phyloP scores from a whole-genome alignment of 2,113 vertebrate genomes.

The Chamaetylas fuelleborni region DNA sequence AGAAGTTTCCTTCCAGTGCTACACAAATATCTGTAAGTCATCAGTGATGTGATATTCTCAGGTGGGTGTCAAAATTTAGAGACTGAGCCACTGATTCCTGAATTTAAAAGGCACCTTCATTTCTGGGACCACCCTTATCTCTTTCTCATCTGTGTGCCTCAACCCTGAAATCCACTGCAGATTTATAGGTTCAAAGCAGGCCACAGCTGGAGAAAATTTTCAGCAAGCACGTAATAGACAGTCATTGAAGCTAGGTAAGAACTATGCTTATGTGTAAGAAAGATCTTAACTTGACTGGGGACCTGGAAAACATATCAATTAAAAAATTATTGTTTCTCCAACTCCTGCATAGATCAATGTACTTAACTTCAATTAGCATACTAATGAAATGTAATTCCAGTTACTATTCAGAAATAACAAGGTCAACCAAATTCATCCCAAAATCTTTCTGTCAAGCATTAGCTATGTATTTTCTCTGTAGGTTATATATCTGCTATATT shows the following conservation, averaged over 20 bases:
- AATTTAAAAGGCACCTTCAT: not conserved
- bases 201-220: not conserved
- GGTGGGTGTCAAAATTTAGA: not conserved
- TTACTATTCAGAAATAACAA: not conserved
- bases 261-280: not conserved
- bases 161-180: not conserved
- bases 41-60: not conserved
- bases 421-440: not conserved
- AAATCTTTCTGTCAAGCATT: not conserved
- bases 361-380: not conserved
- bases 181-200: not conserved
- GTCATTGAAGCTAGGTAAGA: accelerated
- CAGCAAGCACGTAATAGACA: not conserved
- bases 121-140: not conserved
- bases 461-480: not conserved
- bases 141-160: not conserved
- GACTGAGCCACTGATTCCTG: not conserved
- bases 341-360: not conserved
- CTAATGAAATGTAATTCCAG: not conserved
- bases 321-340: not conserved
- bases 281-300: not conserved
- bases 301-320: not conserved
- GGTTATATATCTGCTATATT: not conserved
- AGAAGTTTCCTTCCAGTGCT: not conserved
- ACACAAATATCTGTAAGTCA: accelerated